A percentile compares a stretch with the other conserved stretches of the same genome.
Evolutionary conservation across 2,888 invertebrate genomes (phyloP).

Genomic region (Priocnemis perturbator): DNA sequence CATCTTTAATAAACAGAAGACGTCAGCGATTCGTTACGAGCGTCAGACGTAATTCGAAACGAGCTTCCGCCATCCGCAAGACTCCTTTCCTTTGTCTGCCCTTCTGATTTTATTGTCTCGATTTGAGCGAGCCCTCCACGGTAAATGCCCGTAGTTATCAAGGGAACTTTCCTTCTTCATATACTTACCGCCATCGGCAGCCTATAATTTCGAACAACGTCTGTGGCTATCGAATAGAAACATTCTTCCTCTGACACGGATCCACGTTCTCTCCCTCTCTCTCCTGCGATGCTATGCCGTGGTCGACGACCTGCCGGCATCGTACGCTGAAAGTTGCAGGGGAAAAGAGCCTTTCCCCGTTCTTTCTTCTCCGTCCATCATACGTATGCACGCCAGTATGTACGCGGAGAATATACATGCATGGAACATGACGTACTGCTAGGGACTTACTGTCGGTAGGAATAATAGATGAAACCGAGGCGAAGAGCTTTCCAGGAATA

Average conservation of each 20-base stretch:
- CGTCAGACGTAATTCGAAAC: too few relatives aligned
- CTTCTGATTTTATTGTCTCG: too few relatives aligned
- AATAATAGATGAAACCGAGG: constrained; percentile 56
- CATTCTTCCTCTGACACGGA: constrained; percentile 14
- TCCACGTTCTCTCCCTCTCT: background rate
- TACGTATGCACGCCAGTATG: background rate
- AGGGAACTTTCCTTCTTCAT: too few relatives aligned
- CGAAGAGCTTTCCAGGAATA: constrained; percentile 43
- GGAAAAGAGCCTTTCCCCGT: constrained; percentile 34
- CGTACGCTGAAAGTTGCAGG: constrained; percentile 26
- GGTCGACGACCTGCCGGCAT: constrained; percentile 8
- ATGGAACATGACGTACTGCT: constrained; percentile 26
- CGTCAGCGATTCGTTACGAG: too few relatives aligned
- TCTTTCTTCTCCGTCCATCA: constrained; percentile 7
- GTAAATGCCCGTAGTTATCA: too few relatives aligned
- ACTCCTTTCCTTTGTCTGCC: too few relatives aligned
- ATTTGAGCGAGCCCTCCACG: too few relatives aligned
- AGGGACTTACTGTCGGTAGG: constrained; percentile 37
- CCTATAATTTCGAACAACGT: constrained; percentile 25
- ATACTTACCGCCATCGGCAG: background rate
- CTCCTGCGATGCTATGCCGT: background rate
- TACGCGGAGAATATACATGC: background rate
- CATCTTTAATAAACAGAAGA: too few relatives aligned
- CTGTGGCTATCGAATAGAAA: constrained; percentile 23
- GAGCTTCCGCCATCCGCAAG: too few relatives aligned